Evolutionary conservation across 2,797 vertebrate species (phyloP), one percentile per base, ranked within the genome.

Genomic region (Rhyacichthys aspro): DNA sequence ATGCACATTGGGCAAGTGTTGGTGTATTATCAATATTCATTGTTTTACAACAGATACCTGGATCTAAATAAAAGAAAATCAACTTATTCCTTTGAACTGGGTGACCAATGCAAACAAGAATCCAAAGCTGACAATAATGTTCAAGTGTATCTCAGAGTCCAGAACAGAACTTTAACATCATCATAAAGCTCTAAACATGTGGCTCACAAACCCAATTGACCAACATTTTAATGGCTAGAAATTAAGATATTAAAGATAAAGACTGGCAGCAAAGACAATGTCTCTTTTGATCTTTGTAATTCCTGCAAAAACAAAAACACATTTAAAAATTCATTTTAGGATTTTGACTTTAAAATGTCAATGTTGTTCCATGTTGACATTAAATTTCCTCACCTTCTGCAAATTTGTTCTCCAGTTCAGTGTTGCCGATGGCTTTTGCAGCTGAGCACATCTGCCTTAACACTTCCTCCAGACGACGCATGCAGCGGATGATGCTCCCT

Each of bases 271-370:
- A 85, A 99, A 99, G 11, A 99, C 96, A 9, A 99, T 99, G 83
- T 99, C 98, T 67, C 97, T 95, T 89, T 98, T 99, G 88, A 99
- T 99, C 90, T 98, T 99, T 4, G 95, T 98, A 82, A 99, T 98
- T 37, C 95, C 97, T 99, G 72, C 43, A 74, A 38, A 48, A 3
- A 67, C 11, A 80, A 11, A 16, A 16, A 37, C 28, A 36, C 9
- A 37, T 8, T 18, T 52, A 18, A 9, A 50, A 9, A 50, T 14
- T 36, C 8, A 48, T 33, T 3, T 3, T 15, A 15, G 19, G 11
- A 33, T 48, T 48, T 9, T 38, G 37, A 11, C 11, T 38, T 28
- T 5, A 2, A 28, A 14, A 11, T 38, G 11, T 11, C 11, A 12
- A 11, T 32, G 11, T 14, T 28, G n/a, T 34, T 49, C n/a, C 7